Conservation (phyloP, 2,888 invertebrate species). For the Fragum fragum region DNA sequence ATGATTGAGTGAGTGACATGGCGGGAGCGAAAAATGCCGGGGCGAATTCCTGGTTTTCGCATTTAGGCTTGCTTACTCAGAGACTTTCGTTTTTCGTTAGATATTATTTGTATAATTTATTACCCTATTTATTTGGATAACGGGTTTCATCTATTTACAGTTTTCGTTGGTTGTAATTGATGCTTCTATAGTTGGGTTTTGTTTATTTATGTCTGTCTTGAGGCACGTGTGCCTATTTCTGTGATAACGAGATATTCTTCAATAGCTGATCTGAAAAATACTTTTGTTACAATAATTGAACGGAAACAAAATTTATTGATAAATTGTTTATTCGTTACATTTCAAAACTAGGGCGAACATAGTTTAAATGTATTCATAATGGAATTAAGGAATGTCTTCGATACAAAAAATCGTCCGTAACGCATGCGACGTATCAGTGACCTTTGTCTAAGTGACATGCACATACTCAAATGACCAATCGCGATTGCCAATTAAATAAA, state of each 20-base stretch:
- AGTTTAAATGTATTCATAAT: too few relatives aligned
- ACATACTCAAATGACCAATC: too few relatives aligned
- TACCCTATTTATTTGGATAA: slow-evolving; percentile 25
- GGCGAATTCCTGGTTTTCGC: slow-evolving; percentile 4
- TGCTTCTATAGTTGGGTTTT: neutral
- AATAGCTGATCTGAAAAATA: too few relatives aligned
- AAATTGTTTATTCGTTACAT: too few relatives aligned
- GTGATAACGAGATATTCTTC: neutral
- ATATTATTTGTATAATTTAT: slow-evolving; percentile 31
- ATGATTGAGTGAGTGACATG: slow-evolving; percentile 47
- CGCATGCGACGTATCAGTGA: too few relatives aligned
- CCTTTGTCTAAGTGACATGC: too few relatives aligned
- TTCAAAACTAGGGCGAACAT: too few relatives aligned
- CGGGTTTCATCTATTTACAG: slow-evolving; percentile 23
- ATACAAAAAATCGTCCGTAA: too few relatives aligned
- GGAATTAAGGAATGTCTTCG: too few relatives aligned
- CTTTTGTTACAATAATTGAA: too few relatives aligned
- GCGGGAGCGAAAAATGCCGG: slow-evolving; percentile 11
- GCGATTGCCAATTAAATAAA: too few relatives aligned
- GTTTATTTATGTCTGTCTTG: slow-evolving; percentile 20
- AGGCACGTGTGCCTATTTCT: neutral
- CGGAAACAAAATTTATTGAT: too few relatives aligned
- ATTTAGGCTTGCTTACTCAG: neutral
- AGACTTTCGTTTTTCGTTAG: slow-evolving; percentile 4
- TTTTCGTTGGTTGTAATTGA: slow-evolving; percentile 28